A percentile compares a stretch with the other conserved stretches of the same genome.
phyloP scores from a whole-genome alignment of 1,140 invertebrate species.

The Adoxophyes honmai region DNA sequence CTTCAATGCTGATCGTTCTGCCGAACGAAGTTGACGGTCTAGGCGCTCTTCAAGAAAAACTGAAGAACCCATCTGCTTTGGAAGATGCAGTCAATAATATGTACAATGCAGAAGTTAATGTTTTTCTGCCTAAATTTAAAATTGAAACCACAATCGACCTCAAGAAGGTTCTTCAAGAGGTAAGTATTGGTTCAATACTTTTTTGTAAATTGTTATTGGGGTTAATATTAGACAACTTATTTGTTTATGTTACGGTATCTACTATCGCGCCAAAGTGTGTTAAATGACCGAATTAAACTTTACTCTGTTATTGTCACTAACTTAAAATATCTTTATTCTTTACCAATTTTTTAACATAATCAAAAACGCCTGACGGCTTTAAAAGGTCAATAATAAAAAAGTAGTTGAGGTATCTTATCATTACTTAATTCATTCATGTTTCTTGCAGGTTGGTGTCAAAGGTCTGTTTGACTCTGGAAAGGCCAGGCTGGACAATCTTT shows the following conservation, averaged over 20 bases:
- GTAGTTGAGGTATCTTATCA: not conserved
- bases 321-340: too few relatives aligned
- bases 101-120: slow-evolving; percentile 36
- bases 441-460: slow-evolving; percentile 47
- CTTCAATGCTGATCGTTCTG: slow-evolving; percentile 46
- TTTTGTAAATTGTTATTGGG: too few relatives aligned
- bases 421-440: not conserved
- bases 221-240: too few relatives aligned
- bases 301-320: too few relatives aligned
- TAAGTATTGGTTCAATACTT: slow-evolving; percentile 22
- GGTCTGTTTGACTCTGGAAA: slow-evolving; percentile 34
- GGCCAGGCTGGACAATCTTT: slow-evolving; percentile 41
- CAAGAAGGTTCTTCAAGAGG: slow-evolving; percentile 45
- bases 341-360: too few relatives aligned
- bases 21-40: slow-evolving; percentile 54
- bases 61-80: slow-evolving; percentile 37
- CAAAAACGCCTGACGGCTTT: too few relatives aligned
- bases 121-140: slow-evolving; percentile 57
- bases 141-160: slow-evolving; percentile 59
- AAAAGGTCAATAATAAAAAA: too few relatives aligned
- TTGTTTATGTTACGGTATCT: too few relatives aligned
- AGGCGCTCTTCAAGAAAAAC: slow-evolving; percentile 37
- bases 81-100: slow-evolving; percentile 31
- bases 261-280: too few relatives aligned
- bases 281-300: too few relatives aligned